phyloP scores from a whole-genome alignment of 2,888 invertebrate species.

The Catocala sponsa region DNA sequence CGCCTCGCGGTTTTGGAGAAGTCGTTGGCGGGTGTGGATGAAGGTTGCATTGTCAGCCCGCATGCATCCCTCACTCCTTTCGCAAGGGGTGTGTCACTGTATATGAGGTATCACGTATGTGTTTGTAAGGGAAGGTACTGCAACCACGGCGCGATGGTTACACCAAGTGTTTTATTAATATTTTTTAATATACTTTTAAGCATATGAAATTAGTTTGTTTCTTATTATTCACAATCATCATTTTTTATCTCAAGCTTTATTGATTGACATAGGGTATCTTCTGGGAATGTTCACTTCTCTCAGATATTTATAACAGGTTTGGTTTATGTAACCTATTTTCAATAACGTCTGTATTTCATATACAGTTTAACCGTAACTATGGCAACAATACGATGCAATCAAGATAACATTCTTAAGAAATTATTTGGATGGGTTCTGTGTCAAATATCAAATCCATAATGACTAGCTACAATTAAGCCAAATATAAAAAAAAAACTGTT shows the following conservation, averaged over 20 bases:
- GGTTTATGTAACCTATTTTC: too few relatives aligned
- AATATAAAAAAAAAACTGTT: too few relatives aligned
- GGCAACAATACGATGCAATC: too few relatives aligned
- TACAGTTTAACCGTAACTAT: too few relatives aligned
- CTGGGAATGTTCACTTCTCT: too few relatives aligned
- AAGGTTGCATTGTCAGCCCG: slow-evolving; percentile 66
- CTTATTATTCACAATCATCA: neutral
- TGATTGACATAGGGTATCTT: too few relatives aligned
- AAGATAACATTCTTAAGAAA: too few relatives aligned
- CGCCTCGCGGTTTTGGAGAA: slow-evolving; percentile 53
- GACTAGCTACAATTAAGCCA: too few relatives aligned
- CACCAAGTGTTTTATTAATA: slow-evolving; percentile 15
- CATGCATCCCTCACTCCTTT: slow-evolving; percentile 67
- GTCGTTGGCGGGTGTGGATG: slow-evolving; percentile 30
- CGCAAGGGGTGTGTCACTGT: slow-evolving; percentile 63
- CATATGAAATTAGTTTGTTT: slow-evolving; percentile 18
- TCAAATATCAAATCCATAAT: too few relatives aligned
- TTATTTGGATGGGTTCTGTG: too few relatives aligned
- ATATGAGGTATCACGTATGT: slow-evolving; percentile 35
- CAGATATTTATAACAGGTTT: too few relatives aligned
- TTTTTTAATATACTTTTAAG: slow-evolving; percentile 17
- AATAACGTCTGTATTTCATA: too few relatives aligned
- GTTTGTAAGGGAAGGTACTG: slow-evolving; percentile 52
- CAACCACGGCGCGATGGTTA: slow-evolving; percentile 45
- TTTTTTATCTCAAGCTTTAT: neutral